phyloP scores from a whole-genome alignment of 2,888 invertebrate species.

The Brenthis ino region DNA sequence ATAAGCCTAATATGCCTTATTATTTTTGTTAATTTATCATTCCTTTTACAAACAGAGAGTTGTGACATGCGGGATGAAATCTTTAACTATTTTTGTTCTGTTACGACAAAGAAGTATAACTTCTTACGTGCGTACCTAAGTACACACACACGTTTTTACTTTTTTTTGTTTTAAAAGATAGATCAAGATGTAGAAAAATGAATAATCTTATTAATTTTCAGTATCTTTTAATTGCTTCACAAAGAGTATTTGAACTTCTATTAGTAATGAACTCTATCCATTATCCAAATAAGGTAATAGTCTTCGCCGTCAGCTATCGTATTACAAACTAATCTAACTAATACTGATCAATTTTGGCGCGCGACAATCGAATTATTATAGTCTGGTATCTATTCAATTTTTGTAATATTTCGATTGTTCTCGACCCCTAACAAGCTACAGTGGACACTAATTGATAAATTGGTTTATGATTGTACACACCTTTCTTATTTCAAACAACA shows the following conservation, averaged over 20 bases:
- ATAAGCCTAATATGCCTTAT: no score
- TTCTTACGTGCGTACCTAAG: no score
- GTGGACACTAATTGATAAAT: constrained; percentile 73
- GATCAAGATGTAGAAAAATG: no score
- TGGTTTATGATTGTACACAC: constrained; percentile 77
- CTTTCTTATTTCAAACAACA: constrained; percentile 41
- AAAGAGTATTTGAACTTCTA: background rate
- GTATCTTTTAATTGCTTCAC: no score
- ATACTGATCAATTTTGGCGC: constrained; percentile 74
- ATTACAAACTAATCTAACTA: constrained; percentile 77
- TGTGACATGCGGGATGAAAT: no score
- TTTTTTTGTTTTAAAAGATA: no score
- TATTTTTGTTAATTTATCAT: no score
- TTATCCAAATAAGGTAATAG: constrained; percentile 71
- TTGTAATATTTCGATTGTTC: constrained; percentile 69
- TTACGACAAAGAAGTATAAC: no score
- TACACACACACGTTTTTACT: no score
- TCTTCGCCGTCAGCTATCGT: constrained; percentile 75
- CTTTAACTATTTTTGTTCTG: no score
- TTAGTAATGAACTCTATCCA: constrained; percentile 49
- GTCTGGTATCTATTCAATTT: constrained; percentile 73
- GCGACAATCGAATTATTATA: constrained; percentile 78
- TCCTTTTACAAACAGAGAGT: no score
- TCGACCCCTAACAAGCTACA: constrained; percentile 58
- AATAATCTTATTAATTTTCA: no score